Evolutionary conservation across 2,888 invertebrate species (phyloP).

Genomic region (Oasisia sp.): DNA sequence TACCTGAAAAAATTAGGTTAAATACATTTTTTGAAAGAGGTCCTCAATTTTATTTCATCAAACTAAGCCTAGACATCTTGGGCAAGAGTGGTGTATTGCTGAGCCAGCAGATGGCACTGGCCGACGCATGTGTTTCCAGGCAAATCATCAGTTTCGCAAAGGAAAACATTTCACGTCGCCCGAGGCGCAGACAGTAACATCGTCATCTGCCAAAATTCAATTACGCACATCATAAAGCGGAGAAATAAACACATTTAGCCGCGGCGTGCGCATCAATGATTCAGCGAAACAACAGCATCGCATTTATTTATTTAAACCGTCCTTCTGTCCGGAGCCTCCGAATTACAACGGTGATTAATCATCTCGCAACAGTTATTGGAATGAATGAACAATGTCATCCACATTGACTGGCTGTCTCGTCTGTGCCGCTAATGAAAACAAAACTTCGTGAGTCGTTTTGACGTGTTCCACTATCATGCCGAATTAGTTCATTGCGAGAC

Average conservation of each 20-base stretch:
- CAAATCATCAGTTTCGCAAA: conserved; percentile 10
- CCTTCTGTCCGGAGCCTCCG: background rate
- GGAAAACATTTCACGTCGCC: background rate
- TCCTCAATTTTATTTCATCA: background rate
- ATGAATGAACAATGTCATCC: conserved; percentile 3
- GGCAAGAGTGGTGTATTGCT: no score
- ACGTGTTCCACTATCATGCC: background rate
- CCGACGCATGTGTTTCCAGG: background rate
- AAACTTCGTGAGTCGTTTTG: background rate
- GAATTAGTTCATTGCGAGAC: background rate
- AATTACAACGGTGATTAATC: background rate
- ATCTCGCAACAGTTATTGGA: conserved; percentile 17
- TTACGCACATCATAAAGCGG: conserved; percentile 9
- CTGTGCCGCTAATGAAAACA: background rate
- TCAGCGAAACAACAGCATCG: background rate
- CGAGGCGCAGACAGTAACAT: background rate
- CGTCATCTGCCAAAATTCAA: background rate
- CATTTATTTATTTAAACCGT: conserved; percentile 6
- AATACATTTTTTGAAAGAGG: background rate
- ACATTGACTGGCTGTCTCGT: background rate
- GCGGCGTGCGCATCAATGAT: background rate
- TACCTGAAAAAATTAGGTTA: background rate
- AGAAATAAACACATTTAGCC: conserved; percentile 17
- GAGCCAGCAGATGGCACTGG: background rate
- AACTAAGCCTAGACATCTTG: no score